phyloP scores from a whole-genome alignment of 2,888 invertebrate genomes.

The Oligia fasciuncula region DNA sequence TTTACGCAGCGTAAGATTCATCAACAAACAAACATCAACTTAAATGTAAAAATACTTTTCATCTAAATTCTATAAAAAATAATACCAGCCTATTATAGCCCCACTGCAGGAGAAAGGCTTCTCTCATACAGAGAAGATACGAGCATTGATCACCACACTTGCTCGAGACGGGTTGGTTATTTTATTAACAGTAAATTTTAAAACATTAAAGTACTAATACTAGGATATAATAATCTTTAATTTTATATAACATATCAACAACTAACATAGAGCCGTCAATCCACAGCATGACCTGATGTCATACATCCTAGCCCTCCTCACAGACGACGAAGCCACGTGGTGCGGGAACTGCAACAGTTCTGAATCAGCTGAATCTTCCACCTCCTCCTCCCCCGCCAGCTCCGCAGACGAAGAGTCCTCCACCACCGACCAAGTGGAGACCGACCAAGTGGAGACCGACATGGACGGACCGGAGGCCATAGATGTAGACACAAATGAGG shows the following conservation, averaged over 20 bases:
- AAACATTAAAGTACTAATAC: neutral
- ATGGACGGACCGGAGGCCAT: slow-evolving; percentile 21
- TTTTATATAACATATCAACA: neutral
- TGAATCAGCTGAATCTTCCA: slow-evolving; percentile 62
- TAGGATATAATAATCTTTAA: neutral
- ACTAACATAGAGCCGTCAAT: slow-evolving; percentile 17
- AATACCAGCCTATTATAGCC: too few species aligned
- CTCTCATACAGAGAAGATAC: neutral
- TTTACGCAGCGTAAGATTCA: neutral
- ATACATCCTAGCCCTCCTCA: slow-evolving; percentile 83
- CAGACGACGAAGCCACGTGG: slow-evolving; percentile 83
- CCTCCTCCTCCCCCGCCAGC: slow-evolving; percentile 37
- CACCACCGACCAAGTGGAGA: slow-evolving; percentile 14
- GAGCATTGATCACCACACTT: neutral
- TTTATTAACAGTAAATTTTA: neutral
- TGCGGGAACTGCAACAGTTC: slow-evolving; percentile 75
- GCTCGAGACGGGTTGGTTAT: neutral
- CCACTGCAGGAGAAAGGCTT: neutral
- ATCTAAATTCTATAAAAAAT: neutral
- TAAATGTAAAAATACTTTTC: neutral
- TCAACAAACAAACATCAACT: too few species aligned
- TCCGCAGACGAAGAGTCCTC: slow-evolving; percentile 43
- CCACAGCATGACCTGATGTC: slow-evolving; percentile 83
- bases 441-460: slow-evolving; percentile 23
- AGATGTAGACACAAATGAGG: slow-evolving; percentile 34